Conservation (phyloP, 2,888 invertebrate species). For the Blastobasis lacticolella region DNA sequence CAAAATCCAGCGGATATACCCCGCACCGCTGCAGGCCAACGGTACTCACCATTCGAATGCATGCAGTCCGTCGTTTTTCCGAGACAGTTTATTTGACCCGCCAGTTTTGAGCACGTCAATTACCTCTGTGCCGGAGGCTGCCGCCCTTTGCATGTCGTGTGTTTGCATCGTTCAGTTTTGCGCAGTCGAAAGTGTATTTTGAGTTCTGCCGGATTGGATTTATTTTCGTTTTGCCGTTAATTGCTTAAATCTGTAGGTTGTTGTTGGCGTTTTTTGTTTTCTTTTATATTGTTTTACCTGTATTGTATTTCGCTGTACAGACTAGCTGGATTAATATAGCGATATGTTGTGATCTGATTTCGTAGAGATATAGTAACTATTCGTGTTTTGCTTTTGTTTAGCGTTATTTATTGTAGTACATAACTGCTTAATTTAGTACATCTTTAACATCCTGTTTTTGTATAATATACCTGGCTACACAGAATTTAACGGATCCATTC, state of each 20-base stretch:
- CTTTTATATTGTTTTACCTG: constrained; percentile 16
- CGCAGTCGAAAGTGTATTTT: constrained; percentile 31
- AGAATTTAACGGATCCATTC: no score
- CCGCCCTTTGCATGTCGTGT: constrained; percentile 57
- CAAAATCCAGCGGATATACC: constrained; percentile 85
- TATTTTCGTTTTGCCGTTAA: constrained; percentile 23
- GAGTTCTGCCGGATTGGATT: constrained; percentile 29
- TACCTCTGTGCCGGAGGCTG: constrained; percentile 44
- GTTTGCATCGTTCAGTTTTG: constrained; percentile 46
- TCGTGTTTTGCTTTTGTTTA: no score
- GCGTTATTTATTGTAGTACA: no score
- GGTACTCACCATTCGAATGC: constrained; percentile 57
- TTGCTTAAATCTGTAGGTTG: constrained; percentile 24
- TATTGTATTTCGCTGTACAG: not conserved
- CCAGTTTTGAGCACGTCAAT: constrained; percentile 55
- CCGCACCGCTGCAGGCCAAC: constrained; percentile 73
- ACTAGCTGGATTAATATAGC: not conserved
- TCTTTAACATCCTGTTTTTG: no score
- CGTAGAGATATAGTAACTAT: no score
- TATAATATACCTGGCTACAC: no score
- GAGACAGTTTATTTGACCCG: constrained; percentile 40
- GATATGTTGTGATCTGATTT: no score
- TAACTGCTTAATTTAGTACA: no score
- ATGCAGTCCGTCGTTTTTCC: constrained; percentile 42
- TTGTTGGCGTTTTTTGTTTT: constrained; percentile 21